A percentile compares a stretch with the other conserved stretches of the same genome.
phyloP scores from a whole-genome alignment of 2,888 invertebrate species.

The Zaprionus obscuricornis region DNA sequence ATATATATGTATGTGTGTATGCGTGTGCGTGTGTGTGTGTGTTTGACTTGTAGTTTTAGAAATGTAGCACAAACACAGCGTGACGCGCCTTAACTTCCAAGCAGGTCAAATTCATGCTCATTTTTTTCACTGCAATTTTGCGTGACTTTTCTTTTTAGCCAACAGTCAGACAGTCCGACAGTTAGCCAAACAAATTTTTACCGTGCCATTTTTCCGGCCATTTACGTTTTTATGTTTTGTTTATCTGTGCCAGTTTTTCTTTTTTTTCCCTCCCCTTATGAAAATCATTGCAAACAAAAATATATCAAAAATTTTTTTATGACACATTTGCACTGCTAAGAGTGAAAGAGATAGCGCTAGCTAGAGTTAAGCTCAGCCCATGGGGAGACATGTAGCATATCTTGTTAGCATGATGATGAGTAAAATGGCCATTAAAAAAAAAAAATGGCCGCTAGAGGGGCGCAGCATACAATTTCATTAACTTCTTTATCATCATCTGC shows the following conservation, averaged over 20 bases:
- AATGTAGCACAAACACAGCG: background rate
- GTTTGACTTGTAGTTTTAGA: background rate
- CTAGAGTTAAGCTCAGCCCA: constrained; percentile 1
- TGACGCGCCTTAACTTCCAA: constrained; percentile 11
- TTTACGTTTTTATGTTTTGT: background rate
- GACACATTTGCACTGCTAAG: constrained; percentile 59
- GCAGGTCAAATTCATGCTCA: constrained; percentile 44
- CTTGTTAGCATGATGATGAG: too few relatives aligned
- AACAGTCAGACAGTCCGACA: too few relatives aligned
- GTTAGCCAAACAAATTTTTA: too few relatives aligned
- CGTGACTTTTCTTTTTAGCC: constrained; percentile 40
- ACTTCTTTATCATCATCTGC: background rate
- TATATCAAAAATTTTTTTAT: constrained; percentile 54
- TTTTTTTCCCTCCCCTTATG: constrained; percentile 14
- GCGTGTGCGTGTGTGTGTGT: constrained; percentile 20
- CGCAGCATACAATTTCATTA: constrained; percentile 40
- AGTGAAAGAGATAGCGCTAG: constrained; percentile 14
- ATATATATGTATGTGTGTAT: too few relatives aligned
- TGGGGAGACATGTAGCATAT: background rate
- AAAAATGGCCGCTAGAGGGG: constrained; percentile 47
- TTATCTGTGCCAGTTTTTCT: constrained; percentile 9
- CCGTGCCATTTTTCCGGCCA: background rate
- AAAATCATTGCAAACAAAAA: constrained; percentile 18
- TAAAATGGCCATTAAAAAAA: constrained; percentile 10
- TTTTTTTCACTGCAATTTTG: constrained; percentile 45